Base-by-base conservation (phyloP, 2,888 invertebrate species). In the Chloroclysta siterata region DNA sequence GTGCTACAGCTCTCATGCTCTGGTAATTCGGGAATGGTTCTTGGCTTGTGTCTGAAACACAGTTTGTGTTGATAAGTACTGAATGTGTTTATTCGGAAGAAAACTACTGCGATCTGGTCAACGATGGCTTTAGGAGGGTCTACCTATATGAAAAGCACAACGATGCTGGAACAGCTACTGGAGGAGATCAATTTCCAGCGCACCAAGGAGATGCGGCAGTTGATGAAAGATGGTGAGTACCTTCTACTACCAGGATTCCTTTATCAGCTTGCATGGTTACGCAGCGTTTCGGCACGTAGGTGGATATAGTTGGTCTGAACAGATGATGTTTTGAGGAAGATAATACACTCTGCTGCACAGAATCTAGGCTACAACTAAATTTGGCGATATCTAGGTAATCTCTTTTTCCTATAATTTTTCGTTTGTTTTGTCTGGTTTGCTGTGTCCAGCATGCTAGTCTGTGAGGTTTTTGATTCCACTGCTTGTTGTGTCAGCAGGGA, bases 121-220 rank as follows among this genome's bases (percentile, higher is more conserved):
- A 86, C 92, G 69, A 80, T 90, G 71, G 87, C 88, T 72, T 78
- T 93, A 66, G 89, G 92, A 64, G 88, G 88, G 48, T 85, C 90
- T 5, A 80, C 88, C 13, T 85, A 82, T 62, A 73, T 90, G 68
- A 87, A 86, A 71, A 85, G 82, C 64, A 94, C 96, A 17, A 96
- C 97, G 36, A 95, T 96, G 85, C 89, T 98, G 74, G 97, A 98
- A 82, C 97, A 97, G 80, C 93, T 98, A 61, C 91, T 98, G 65
- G 97, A 98, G 82, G 98, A 98, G 88, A 98, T 98, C 72, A 97
- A 97, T 88, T 98, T 98, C 79, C 98, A 98, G 86, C 94, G 98
- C 71, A 97, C 97, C 57, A 98, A 98, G 88, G 98, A 98, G 89
- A 97, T 97, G 95, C 94, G 97, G 53, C 97, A 97, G 87, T 90